These are phyloP conservation scores for Columba guinea DNA, from an alignment of 2,797 vertebrate genomes.

Conservation along the genomic window DNA sequence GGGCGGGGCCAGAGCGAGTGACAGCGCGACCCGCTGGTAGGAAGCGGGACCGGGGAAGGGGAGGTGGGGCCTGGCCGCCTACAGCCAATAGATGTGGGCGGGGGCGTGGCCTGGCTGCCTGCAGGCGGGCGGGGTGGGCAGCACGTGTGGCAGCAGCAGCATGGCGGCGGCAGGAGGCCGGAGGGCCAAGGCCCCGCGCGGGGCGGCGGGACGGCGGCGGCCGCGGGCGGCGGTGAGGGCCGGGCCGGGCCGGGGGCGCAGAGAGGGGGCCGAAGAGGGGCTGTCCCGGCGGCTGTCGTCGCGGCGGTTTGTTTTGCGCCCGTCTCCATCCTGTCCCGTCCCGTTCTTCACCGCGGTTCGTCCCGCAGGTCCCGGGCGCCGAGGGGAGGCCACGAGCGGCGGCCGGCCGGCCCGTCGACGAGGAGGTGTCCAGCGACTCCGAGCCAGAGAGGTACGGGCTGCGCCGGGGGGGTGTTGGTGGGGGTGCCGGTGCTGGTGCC, in stretches of 20 bases:
- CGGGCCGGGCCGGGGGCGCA: neutral
- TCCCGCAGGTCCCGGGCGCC: neutral
- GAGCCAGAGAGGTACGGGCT: conserved; percentile 9
- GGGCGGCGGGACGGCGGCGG: neutral
- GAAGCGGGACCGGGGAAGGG: too few species aligned
- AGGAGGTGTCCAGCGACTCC: conserved; percentile 52
- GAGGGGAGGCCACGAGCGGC: neutral
- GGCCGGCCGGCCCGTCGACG: neutral
- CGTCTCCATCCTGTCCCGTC: too few species aligned
- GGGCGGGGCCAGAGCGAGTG: neutral
- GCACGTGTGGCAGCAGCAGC: neutral
- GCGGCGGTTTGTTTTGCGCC: too few species aligned
- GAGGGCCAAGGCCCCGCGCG: neutral
- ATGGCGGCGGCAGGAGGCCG: neutral
- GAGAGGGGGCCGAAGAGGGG: too few species aligned
- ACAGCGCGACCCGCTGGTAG: neutral
- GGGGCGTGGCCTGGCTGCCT: neutral
- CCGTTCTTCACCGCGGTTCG: neutral
- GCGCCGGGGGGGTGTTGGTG: neutral
- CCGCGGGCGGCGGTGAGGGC: neutral
- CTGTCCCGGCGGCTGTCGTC: too few species aligned
- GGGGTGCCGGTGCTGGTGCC: neutral
- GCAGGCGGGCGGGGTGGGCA: neutral
- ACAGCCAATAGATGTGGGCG: neutral
- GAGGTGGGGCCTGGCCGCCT: neutral